A percentile compares a stretch with the other conserved stretches of the same genome.
Conservation (phyloP, 2,888 invertebrate genomes). For the Eristalis tenax region DNA sequence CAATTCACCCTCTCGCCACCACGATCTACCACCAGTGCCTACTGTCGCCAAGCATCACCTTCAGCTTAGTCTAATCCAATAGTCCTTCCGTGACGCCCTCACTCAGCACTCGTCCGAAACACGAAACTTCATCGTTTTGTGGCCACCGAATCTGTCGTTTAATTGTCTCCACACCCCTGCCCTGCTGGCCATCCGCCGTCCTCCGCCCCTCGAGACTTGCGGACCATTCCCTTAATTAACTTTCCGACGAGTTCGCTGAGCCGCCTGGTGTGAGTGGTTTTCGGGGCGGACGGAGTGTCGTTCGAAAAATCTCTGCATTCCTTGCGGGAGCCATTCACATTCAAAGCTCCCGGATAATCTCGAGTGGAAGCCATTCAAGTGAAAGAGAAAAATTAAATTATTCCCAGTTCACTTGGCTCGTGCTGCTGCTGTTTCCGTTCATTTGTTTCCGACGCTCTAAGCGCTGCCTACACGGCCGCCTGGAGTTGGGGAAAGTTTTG, state of each 20-base stretch:
- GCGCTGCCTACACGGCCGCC: not conserved
- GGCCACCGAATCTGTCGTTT: conserved; percentile 45
- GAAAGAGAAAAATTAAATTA: conserved; percentile 54
- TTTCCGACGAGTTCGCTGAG: conserved; percentile 39
- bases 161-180: conserved; percentile 31
- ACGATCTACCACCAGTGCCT: not conserved
- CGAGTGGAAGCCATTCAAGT: conserved; percentile 61
- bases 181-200: too few species aligned
- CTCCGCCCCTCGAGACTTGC: not conserved
- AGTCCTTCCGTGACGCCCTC: conserved; percentile 25
- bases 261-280: not conserved
- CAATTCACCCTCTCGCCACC: not conserved
- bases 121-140: conserved; percentile 53
- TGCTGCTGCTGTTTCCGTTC: conserved; percentile 16
- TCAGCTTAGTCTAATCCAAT: conserved; percentile 43
- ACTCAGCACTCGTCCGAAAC: not conserved
- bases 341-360: conserved; percentile 51
- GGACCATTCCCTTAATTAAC: conserved; percentile 51
- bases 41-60: conserved; percentile 1
- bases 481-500: conserved; percentile 6
- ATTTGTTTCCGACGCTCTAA: conserved; percentile 25
- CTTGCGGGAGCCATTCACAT: conserved; percentile 45
- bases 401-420: conserved; percentile 16
- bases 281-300: not conserved
- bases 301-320: conserved; percentile 47